A percentile compares a stretch with the other conserved stretches of the same genome.
Evolutionary conservation across 1,140 invertebrate species (phyloP).

Genomic region (Hestina assimilis): DNA sequence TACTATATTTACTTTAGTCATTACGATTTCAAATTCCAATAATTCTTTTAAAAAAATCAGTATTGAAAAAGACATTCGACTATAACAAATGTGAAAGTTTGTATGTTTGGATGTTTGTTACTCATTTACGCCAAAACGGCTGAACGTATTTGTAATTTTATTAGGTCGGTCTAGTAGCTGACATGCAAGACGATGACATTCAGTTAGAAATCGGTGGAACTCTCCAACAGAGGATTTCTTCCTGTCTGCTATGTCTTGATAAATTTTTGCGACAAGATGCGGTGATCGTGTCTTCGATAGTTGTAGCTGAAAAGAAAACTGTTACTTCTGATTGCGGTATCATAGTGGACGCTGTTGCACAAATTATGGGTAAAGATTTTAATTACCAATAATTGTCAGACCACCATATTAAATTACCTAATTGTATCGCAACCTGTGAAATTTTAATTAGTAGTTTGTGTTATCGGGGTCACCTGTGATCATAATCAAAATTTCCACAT

Average conservation of each 20-base stretch:
- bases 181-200: conserved; percentile 89
- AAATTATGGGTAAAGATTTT: conserved; percentile 79
- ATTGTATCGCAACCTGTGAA: too few species aligned
- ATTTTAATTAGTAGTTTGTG: too few species aligned
- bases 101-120: too few species aligned
- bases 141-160: conserved; percentile 1
- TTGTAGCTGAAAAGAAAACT: conserved; percentile 85
- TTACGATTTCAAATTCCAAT: background rate
- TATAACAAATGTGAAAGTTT: too few species aligned
- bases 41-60: background rate
- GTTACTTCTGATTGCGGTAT: conserved; percentile 79
- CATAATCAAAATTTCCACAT: too few species aligned
- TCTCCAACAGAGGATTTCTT: conserved; percentile 89
- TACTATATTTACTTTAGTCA: too few species aligned
- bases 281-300: conserved; percentile 87
- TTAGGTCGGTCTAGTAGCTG: conserved; percentile 85
- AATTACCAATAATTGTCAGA: background rate
- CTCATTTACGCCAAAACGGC: too few species aligned
- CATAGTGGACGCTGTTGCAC: conserved; percentile 82
- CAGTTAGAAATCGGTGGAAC: conserved; percentile 89
- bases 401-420: too few species aligned
- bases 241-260: conserved; percentile 85
- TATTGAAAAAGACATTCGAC: too few species aligned
- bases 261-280: conserved; percentile 83
- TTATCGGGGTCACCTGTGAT: too few species aligned